Conservation (phyloP, 2,888 invertebrate species). For the Marronus borbonicus region DNA sequence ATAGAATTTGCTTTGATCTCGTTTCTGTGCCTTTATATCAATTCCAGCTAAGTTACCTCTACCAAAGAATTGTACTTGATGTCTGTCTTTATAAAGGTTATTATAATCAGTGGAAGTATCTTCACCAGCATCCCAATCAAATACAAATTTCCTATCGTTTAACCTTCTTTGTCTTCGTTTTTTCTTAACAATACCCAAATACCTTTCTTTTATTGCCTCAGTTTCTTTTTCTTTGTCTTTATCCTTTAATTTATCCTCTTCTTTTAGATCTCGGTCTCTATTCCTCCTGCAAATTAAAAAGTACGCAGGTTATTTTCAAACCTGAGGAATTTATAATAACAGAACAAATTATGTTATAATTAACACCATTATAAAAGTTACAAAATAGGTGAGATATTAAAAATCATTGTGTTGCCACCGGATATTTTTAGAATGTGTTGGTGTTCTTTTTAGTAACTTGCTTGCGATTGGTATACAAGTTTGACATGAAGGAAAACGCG, state of each 20-base stretch:
- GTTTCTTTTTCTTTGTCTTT: conserved; percentile 94
- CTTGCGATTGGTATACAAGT: too few species aligned
- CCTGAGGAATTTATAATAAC: too few species aligned
- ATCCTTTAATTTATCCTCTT: conserved; percentile 74
- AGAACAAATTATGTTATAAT: too few species aligned
- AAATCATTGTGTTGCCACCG: too few species aligned
- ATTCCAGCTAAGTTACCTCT: conserved; percentile 98
- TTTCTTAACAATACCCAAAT: conserved; percentile 94
- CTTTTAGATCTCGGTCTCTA: conserved; percentile 71
- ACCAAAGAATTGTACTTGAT: conserved; percentile 98
- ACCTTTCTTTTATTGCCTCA: conserved; percentile 96
- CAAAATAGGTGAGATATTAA: too few species aligned
- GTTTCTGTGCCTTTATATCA: conserved; percentile 95
- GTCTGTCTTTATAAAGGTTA: conserved; percentile 94
- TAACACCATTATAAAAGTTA: too few species aligned
- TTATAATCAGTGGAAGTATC: conserved; percentile 99
- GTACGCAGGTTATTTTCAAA: too few species aligned
- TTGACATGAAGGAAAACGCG: too few species aligned
- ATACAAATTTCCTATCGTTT: conserved; percentile 99
- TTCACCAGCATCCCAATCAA: conserved; percentile 99
- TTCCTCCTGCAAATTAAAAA: conserved; percentile 59
- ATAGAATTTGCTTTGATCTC: conserved; percentile 98
- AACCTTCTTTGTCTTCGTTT: conserved; percentile 92
- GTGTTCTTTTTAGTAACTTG: too few species aligned
- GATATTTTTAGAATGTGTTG: too few species aligned